A percentile compares a stretch with the other conserved stretches of the same genome.
These are phyloP conservation scores for Maccullochella peelii DNA, from an alignment of 2,113 vertebrate genomes.

Conservation along the genomic window DNA sequence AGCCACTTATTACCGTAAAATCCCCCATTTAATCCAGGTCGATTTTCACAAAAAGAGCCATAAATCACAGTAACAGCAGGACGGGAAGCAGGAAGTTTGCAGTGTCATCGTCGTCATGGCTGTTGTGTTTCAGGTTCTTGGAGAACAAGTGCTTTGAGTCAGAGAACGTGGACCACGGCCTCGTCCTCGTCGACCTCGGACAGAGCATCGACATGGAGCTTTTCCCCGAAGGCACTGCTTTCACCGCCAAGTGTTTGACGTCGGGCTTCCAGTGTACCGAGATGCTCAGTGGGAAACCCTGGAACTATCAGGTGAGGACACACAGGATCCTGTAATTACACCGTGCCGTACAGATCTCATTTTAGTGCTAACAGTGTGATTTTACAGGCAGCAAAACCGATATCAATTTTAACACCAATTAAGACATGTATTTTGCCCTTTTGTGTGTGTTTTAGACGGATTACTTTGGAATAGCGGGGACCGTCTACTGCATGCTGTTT, in stretches of 20 bases:
- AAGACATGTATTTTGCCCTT: background rate
- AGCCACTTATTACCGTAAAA: too few species aligned
- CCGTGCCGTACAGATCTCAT: background rate
- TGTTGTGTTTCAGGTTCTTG: constrained; percentile 85
- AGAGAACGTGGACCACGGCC: constrained; percentile 87
- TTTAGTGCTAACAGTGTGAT: background rate
- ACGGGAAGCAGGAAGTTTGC: too few species aligned
- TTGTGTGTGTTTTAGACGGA: constrained; percentile 85
- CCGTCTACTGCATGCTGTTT: constrained; percentile 93
- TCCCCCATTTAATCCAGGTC: background rate
- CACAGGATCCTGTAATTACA: background rate
- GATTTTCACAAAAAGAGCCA: background rate
- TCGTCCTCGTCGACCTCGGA: constrained; percentile 93
- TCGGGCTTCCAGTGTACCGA: constrained; percentile 96
- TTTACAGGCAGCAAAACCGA: background rate
- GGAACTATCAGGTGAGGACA: constrained; percentile 93
- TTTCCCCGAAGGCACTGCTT: constrained; percentile 89
- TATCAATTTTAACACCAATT: background rate
- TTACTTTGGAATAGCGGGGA: constrained; percentile 94
- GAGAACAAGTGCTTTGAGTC: constrained; percentile 83
- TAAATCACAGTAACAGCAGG: too few species aligned
- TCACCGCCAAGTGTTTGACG: constrained; percentile 90
- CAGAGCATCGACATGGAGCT: constrained; percentile 96
- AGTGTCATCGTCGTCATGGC: too few species aligned
- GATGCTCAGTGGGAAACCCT: constrained; percentile 91